Evolutionary conservation across 1,140 invertebrate species (phyloP), one percentile per base, ranked within the genome.

Genomic region (Listronotus oregonensis): DNA sequence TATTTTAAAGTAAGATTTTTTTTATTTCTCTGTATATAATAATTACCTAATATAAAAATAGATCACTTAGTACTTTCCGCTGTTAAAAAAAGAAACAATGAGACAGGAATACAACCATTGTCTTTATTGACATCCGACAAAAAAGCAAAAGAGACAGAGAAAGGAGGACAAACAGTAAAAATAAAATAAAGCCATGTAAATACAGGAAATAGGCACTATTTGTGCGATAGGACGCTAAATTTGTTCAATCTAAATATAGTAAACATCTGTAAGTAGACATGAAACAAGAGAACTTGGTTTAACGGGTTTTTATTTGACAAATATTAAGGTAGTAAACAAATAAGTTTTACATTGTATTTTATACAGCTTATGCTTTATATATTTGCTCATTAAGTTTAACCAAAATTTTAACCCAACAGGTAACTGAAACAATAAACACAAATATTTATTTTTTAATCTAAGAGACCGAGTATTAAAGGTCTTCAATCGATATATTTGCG

Each of bases 231-330:
- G 52, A 65, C 21, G 54, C 54, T 65, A 65, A 65, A 65, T 65
- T 65, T 58, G 55, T 65, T 58, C 63, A 65, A 65, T 65, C 63
- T 65, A 65, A 65, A 65, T 65, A 58, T 65, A 65, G 63, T 18
- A 21, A 58, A 58, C 55, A 58, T 65, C 31, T 65, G 55, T 65
- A 65, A 65, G 63, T 65, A 51, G 54, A 52, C 55, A 58, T 27
- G 27, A 31, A 64, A 64, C 42, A 64, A 64, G 52, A 54, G 44
- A 50, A 56, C 60, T 63, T 54, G 59, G 15, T 61, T 17, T 61
- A 51, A 61, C 17, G 21, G 34, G 47, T 61, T 59, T 59, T 61
- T 61, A 61, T 61, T 61, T 51, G 34, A 43, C 37, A 61, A 61
- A 61, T 61, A 40, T 61, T 59, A 56, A 27, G 21, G 21, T 27